phyloP scores from a whole-genome alignment of 2,888 invertebrate genomes.

The Clanis bilineata region DNA sequence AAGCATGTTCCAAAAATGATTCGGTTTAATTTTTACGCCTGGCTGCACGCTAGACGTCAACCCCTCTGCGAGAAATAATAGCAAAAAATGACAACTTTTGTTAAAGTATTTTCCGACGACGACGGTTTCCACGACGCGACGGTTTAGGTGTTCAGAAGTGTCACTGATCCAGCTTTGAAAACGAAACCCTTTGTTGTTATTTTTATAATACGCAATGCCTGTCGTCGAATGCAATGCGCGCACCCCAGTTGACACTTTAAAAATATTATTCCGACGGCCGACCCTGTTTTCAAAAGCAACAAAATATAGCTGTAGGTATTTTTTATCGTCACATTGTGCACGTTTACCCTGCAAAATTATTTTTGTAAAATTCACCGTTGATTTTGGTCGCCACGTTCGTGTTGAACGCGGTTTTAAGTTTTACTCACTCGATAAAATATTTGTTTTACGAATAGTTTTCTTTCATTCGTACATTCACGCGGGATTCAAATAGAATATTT shows the following conservation, averaged over 20 bases:
- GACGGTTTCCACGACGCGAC: not conserved
- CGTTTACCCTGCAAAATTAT: not conserved
- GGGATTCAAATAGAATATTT: not conserved
- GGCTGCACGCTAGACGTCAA: no score
- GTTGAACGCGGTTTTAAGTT: constrained; percentile 2
- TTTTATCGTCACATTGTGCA: not conserved
- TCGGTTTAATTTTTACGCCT: no score
- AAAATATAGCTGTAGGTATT: not conserved
- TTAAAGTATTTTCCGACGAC: not conserved
- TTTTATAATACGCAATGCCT: not conserved
- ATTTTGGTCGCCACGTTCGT: not conserved
- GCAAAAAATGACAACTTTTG: no score
- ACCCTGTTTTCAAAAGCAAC: not conserved
- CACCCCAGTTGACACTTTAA: not conserved
- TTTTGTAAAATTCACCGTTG: not conserved
- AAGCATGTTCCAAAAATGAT: no score
- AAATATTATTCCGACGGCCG: not conserved
- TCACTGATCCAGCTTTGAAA: not conserved
- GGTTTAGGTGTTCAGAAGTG: not conserved
- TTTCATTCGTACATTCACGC: not conserved
- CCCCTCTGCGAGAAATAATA: no score
- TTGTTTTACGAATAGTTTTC: not conserved
- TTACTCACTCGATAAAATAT: not conserved
- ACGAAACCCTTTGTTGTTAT: not conserved
- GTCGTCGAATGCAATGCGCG: not conserved